Evolutionary conservation across 2,888 invertebrate genomes (phyloP), one percentile per base, ranked within the genome.

Genomic region (Pyrrhia umbra): DNA sequence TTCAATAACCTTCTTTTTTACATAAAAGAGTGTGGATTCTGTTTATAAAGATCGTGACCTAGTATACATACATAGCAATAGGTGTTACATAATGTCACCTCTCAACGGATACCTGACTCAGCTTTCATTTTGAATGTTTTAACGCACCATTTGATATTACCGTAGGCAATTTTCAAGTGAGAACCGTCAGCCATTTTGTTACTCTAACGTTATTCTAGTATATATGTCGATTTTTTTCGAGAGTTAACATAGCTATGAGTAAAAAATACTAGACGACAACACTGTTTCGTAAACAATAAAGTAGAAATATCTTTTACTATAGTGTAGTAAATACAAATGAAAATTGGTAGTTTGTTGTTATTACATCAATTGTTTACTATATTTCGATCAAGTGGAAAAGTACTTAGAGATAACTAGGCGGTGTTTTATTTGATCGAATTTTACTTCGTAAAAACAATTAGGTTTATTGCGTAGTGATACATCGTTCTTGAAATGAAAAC

Each of bases 41-140:
- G n/a, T 55, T 67, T 25, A 20, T 43, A 50, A 50, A 40, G 21
- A 43, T 30, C 10, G 8, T 25, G 39, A 6, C 39, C 25, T 20
- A 40, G 30, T 30, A 46, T 39, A 52, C 18, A 27, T 23, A 50
- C 40, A 58, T 15, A 59, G 18, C 59, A 30, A 60, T 37, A 25
- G 25, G 23, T 45, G 43, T 23, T 39, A 39, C 21, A 5, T 13
- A n/a, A 46, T 54, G 39, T 46, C 65, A 45, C 58, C 50, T 56
- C 40, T 58, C 59, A 51, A 59, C n/a, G 25, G 37, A 27, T 43
- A 34, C 43, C 63, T 72, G 62, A 64, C 56, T 69, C 79, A 65
- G 67, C 74, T 57, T 57, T 66, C 64, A 74, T 80, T 69, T 68
- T 57, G 63, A 66, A 76, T 68, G 59, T 70, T 66, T n/a, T 65